Evolutionary conservation across 2,888 invertebrate genomes (phyloP).

Genomic region (Heliconius aoede): DNA sequence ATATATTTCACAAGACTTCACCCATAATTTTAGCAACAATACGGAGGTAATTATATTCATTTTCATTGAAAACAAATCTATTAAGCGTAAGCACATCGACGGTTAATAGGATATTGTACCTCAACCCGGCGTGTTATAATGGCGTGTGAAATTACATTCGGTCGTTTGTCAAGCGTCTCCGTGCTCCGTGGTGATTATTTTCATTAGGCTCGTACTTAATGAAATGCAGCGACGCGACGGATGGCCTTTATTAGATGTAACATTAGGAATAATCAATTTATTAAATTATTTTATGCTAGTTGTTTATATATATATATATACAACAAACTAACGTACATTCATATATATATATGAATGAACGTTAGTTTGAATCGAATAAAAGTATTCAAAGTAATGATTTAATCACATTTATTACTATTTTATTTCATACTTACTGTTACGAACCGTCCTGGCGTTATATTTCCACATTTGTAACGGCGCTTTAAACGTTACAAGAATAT

Average conservation of each 20-base stretch:
- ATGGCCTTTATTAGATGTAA: constrained; percentile 42
- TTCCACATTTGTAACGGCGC: not conserved
- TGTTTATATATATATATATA: not conserved
- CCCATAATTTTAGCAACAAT: not conserved
- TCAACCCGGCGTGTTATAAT: constrained; percentile 60
- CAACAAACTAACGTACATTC: too few species aligned
- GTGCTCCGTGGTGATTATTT: constrained; percentile 78
- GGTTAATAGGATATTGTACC: constrained; percentile 43
- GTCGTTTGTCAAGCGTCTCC: constrained; percentile 79
- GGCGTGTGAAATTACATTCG: constrained; percentile 81
- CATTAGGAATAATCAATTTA: constrained; percentile 45
- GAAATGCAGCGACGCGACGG: constrained; percentile 58
- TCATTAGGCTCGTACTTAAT: constrained; percentile 78
- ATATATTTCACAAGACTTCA: not conserved
- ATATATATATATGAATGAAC: constrained; percentile 18
- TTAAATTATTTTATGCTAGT: constrained; percentile 30
- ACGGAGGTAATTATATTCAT: not conserved
- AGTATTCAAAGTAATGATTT: not conserved
- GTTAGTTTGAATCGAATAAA: not conserved
- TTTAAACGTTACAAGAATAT: not conserved
- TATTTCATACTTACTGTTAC: not conserved
- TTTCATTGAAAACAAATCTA: constrained; percentile 36
- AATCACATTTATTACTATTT: not conserved
- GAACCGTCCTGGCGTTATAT: not conserved
- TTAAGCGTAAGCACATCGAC: constrained; percentile 37